These are phyloP conservation scores for Phrynosoma blainvillii DNA, from an alignment of 2,113 vertebrate species.

Conservation along the genomic window DNA sequence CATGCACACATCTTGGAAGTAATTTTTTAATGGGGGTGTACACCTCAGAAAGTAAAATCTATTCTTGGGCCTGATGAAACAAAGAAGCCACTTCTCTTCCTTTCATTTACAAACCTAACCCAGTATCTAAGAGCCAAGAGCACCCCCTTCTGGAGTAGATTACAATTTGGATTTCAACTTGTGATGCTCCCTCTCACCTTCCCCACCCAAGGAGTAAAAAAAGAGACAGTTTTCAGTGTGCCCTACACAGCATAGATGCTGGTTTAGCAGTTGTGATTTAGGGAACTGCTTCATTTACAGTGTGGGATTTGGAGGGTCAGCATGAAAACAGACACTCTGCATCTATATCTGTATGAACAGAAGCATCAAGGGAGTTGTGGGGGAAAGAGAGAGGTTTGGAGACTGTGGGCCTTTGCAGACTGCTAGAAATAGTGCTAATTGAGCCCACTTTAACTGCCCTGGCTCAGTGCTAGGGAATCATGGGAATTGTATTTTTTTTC, in stretches of 20 bases:
- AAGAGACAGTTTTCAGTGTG: not conserved
- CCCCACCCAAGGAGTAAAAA: not conserved
- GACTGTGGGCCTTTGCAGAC: too few relatives aligned
- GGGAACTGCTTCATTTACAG: not conserved
- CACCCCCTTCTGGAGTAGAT: constrained; percentile 52
- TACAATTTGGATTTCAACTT: not conserved
- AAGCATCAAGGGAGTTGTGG: not conserved
- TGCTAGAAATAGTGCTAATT: too few relatives aligned
- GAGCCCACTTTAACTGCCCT: too few relatives aligned
- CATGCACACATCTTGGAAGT: too few relatives aligned
- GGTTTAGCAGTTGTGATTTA: not conserved
- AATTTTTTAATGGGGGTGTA: not conserved
- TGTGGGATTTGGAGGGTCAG: too few relatives aligned
- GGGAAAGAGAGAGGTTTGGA: too few relatives aligned
- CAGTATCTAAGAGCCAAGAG: constrained; percentile 27
- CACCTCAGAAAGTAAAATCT: constrained; percentile 21
- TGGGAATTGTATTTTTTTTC: too few relatives aligned
- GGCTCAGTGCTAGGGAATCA: too few relatives aligned
- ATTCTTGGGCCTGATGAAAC: constrained; percentile 34
- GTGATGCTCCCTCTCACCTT: not conserved
- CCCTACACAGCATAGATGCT: not conserved
- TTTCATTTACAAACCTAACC: not conserved
- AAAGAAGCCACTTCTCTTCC: constrained; percentile 35
- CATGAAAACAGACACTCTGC: too few relatives aligned
- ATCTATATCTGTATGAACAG: not conserved